Evolutionary conservation across 2,797 vertebrate genomes (phyloP), one percentile per base, ranked within the genome.

Genomic region (Cyprinella venusta): DNA sequence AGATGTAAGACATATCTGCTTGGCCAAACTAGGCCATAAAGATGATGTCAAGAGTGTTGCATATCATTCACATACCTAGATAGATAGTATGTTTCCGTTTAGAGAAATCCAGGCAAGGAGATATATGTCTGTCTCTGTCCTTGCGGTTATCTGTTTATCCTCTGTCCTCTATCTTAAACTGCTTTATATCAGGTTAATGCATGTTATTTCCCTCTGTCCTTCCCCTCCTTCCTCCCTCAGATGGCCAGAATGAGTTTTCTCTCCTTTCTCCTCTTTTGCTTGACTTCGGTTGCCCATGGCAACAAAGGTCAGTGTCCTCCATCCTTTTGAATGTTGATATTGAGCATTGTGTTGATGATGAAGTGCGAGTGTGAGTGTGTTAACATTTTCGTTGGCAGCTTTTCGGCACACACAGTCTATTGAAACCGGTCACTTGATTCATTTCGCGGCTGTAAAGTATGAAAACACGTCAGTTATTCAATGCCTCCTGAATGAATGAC

Each of bases 181-280:
- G 80, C 85, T 85, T 90, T 75, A 87, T 86, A 81, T 88, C 79
- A 87, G 88, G 87, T 92, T 94, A 92, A 94, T 94, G 93, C 92
- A 94, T 94, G 89, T 86, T 90, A 90, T 85, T 91, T 89, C 84
- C 81, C 85, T 81, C 87, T 72, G 82, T 81, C 84, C 91, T 91
- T 82, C 71, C 82, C 86, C 80, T 85, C 65, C 67, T 83, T 90
- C 89, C 89, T 92, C 88, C 89, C 86, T 92, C 92, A 95, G 95
- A 95, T 96, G 95, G 93, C 93, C 93, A 95, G 92, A 94, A 94
- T 95, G 93, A 93, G 90, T 93, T 93, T 94, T 93, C 92, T 96
- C 93, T 94, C 93, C 92, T 94, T 96, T 90, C 91, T 96, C 89
- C 91, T 95, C 89, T 92, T 95, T 94, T 93, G 92, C 93, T 94